These are phyloP conservation scores for Hormaphis cornu DNA, from an alignment of 1,140 invertebrate species.

Conservation along the genomic window DNA sequence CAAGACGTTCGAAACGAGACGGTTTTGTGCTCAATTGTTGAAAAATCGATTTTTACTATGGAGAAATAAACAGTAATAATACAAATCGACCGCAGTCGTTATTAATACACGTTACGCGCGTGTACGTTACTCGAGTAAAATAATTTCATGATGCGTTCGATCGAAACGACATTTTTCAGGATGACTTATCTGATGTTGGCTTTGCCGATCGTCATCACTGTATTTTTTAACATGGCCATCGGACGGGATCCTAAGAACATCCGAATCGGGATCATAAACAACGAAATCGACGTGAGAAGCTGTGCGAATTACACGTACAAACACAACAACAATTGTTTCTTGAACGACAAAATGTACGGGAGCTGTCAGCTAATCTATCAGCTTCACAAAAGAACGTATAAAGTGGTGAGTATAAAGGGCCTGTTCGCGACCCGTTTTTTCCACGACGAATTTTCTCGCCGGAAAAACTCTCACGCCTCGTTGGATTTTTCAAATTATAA, in stretches of 20 bases:
- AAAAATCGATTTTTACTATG: slow-evolving; percentile 43
- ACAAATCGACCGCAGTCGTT: too few species aligned
- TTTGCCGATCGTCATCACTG: slow-evolving; percentile 80
- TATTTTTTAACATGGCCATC: slow-evolving; percentile 87
- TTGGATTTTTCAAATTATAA: too few species aligned
- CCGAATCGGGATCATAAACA: slow-evolving; percentile 72
- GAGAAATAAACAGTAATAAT: slow-evolving; percentile 48
- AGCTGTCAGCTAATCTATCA: slow-evolving; percentile 65
- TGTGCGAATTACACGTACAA: slow-evolving; percentile 40
- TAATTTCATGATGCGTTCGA: too few species aligned
- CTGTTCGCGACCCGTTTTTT: neutral
- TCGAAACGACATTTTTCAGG: slow-evolving; percentile 44
- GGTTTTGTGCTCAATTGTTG: slow-evolving; percentile 37
- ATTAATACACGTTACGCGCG: too few species aligned
- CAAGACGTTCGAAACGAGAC: slow-evolving; percentile 34
- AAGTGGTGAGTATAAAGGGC: slow-evolving; percentile 46
- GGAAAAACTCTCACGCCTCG: too few species aligned
- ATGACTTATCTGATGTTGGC: slow-evolving; percentile 81
- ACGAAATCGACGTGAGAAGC: slow-evolving; percentile 49
- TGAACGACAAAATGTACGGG: slow-evolving; percentile 42
- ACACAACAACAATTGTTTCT: slow-evolving; percentile 49
- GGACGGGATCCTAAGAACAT: slow-evolving; percentile 77
- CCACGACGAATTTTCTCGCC: too few species aligned
- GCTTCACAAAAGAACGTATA: slow-evolving; percentile 51
- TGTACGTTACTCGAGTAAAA: too few species aligned